Percentiles rank a stretch among this genome's conserved stretches.
phyloP scores from a whole-genome alignment of 2,113 vertebrate species.

The Xiphias gladius region DNA sequence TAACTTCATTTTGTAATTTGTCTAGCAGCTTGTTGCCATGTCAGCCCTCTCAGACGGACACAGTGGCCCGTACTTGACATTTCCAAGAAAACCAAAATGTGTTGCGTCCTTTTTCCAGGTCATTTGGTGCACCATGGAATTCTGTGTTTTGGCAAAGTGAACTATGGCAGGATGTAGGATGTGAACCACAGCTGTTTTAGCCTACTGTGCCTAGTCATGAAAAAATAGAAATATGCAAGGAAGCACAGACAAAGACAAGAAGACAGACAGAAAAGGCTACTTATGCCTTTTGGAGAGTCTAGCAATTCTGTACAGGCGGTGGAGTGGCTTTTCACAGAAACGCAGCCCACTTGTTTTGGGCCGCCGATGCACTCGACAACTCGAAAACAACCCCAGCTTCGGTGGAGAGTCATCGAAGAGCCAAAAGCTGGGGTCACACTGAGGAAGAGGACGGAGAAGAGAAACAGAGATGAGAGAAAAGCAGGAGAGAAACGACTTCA shows the following conservation, averaged over 20 bases:
- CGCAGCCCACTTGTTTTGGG: constrained; percentile 39
- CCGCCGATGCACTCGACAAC: constrained; percentile 17
- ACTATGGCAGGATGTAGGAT: constrained; percentile 28
- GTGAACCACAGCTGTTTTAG: constrained; percentile 49
- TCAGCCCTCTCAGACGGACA: constrained; percentile 11
- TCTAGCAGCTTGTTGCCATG: neutral
- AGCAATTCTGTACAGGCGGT: constrained; percentile 40
- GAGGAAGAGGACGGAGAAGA: constrained; percentile 8
- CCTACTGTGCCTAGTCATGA: constrained; percentile 13
- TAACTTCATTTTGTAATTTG: neutral
- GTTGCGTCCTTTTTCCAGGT: constrained; percentile 7
- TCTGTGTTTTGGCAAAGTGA: constrained; percentile 55
- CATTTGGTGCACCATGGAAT: constrained; percentile 27
- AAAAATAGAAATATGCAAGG: constrained; percentile 23
- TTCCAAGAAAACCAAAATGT: constrained; percentile 28
- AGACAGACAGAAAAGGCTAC: constrained; percentile 2
- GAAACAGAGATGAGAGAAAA: constrained; percentile 21
- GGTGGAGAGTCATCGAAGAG: constrained; percentile 38
- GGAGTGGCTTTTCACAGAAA: constrained; percentile 47
- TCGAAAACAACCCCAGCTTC: constrained; percentile 64
- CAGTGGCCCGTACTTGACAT: constrained; percentile 29
- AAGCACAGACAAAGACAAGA: constrained; percentile 8
- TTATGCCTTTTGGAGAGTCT: constrained; percentile 38
- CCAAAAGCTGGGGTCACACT: constrained; percentile 33
- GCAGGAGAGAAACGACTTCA: constrained; percentile 36